Evolutionary conservation across 2,113 vertebrate species (phyloP).

Genomic region (Megaceryle maxima): DNA sequence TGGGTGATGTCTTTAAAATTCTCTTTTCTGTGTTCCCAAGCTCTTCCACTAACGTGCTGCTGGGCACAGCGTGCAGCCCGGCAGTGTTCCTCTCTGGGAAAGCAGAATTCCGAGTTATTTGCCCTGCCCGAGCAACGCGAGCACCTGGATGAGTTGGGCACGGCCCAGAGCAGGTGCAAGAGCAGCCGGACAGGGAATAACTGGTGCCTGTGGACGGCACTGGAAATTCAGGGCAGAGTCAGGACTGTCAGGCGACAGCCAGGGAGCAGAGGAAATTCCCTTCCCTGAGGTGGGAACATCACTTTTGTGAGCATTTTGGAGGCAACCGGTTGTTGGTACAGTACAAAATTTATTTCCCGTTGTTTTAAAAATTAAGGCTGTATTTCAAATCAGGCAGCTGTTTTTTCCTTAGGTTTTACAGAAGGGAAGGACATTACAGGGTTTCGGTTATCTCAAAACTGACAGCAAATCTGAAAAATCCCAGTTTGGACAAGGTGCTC

Average conservation of each 20-base stretch:
- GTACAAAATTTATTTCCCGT: not conserved
- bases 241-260: not conserved
- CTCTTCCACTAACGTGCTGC: not conserved
- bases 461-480: conserved; percentile 18
- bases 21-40: not conserved
- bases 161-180: not conserved
- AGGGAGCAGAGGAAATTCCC: not conserved
- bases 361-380: not conserved
- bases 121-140: not conserved
- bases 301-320: not conserved
- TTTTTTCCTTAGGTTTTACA: not conserved
- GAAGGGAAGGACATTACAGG: not conserved
- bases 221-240: not conserved
- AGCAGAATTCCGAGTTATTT: not conserved
- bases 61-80: not conserved
- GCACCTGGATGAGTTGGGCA: fast-evolving
- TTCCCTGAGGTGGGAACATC: not conserved
- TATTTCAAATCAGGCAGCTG: not conserved
- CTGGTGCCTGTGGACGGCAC: not conserved
- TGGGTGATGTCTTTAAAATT: fast-evolving
- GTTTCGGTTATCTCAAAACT: not conserved
- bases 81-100: not conserved
- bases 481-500: not conserved
- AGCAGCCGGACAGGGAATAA: not conserved
- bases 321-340: not conserved